phyloP scores from a whole-genome alignment of 2,888 invertebrate species.

The Lithosia quadra region DNA sequence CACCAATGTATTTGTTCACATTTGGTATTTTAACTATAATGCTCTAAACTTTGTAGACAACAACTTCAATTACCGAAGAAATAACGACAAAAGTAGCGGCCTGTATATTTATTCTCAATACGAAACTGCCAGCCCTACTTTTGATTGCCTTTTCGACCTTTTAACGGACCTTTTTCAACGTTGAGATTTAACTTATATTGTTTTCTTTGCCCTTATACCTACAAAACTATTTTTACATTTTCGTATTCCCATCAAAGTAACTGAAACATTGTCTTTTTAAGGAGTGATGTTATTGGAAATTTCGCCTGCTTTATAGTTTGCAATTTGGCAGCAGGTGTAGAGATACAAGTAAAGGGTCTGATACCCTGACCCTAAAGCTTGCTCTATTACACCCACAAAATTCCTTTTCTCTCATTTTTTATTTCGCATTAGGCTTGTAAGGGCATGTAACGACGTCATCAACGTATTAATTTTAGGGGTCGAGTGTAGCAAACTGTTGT shows the following conservation, averaged over 20 bases:
- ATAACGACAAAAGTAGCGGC: conserved; percentile 31
- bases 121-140: conserved; percentile 18
- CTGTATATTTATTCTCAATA: conserved; percentile 29
- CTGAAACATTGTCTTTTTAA: conserved; percentile 18
- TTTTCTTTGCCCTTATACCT: conserved; percentile 28
- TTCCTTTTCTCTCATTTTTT: conserved; percentile 19
- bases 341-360: conserved; percentile 10
- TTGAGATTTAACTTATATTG: conserved; percentile 41
- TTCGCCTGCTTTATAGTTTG: conserved; percentile 19
- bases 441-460: conserved; percentile 21
- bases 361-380: conserved; percentile 21
- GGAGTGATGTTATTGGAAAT: conserved; percentile 13
- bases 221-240: conserved; percentile 25
- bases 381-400: conserved; percentile 20
- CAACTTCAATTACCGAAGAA: conserved; percentile 25
- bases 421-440: conserved; percentile 17
- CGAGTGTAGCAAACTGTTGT: conserved; percentile 20
- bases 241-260: conserved; percentile 17
- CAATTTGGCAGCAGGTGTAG: conserved; percentile 29
- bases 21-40: conserved; percentile 22
- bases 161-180: conserved; percentile 38
- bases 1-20: conserved; percentile 23
- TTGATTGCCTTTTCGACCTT: conserved; percentile 45
- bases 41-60: conserved; percentile 27
- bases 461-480: conserved; percentile 15